A percentile compares a stretch with the other conserved stretches of the same genome.
These are phyloP conservation scores for Calephelis nemesis DNA, from an alignment of 1,140 invertebrate species.

Conservation along the genomic window DNA sequence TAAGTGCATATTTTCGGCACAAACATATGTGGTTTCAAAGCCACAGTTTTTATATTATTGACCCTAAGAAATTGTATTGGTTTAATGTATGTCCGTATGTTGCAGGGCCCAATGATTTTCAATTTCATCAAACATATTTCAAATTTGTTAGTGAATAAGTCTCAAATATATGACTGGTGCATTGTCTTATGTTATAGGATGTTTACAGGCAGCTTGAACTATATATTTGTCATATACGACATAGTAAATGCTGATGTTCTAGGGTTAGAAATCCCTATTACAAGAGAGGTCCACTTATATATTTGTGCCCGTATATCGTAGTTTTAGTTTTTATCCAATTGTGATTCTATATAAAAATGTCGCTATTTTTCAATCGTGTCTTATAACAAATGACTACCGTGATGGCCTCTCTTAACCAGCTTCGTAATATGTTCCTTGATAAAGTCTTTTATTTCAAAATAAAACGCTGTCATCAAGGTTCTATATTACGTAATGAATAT, in stretches of 20 bases:
- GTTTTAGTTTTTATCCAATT: too few relatives aligned
- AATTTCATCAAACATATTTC: constrained; percentile 4
- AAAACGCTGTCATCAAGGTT: constrained; percentile 39
- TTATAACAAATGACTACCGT: not conserved
- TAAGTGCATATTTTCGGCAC: constrained; percentile 7
- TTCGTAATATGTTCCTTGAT: constrained; percentile 63
- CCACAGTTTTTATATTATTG: constrained; percentile 2
- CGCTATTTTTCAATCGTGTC: too few relatives aligned
- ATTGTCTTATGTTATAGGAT: constrained; percentile 14
- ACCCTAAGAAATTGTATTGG: constrained; percentile 19
- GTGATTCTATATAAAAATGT: too few relatives aligned
- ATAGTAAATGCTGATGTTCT: constrained; percentile 11
- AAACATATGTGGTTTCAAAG: not conserved
- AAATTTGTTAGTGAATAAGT: constrained; percentile 15
- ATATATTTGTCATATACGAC: not conserved
- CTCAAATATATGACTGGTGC: constrained; percentile 11
- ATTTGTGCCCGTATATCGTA: too few relatives aligned
- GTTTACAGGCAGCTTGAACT: constrained; percentile 5
- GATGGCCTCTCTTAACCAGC: not conserved
- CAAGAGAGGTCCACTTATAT: not conserved
- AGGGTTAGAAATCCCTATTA: not conserved
- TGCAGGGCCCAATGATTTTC: constrained; percentile 22
- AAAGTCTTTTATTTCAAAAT: constrained; percentile 71
- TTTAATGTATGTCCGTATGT: constrained; percentile 22
- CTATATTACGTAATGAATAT: not conserved